Base-by-base conservation (phyloP, 2,797 vertebrate species). In the Fistularia tabacaria region DNA sequence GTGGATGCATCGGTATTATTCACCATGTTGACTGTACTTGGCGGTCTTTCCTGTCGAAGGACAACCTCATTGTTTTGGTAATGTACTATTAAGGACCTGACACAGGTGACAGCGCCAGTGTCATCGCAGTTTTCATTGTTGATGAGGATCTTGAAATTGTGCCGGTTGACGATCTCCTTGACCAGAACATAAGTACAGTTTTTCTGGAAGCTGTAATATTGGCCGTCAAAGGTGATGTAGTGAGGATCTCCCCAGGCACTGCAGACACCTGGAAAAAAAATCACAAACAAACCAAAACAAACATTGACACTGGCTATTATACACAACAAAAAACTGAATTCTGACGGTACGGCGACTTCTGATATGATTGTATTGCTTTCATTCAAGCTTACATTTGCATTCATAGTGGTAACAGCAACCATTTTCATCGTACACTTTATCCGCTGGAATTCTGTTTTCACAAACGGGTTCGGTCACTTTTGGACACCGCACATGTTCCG, bases 181-280 rank as follows among this genome's bases (percentile, higher is more conserved):
- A 97, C 85, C 57, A 98, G 89, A 38, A 94, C 81, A 0, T 97
- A 95, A 0, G 94, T 95, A 77, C 95, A 98, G 76, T 94, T 94
- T 46, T 93, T 90, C 87, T 96, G 93, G 77, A 91, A 94, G 74
- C 86, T 92, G 74, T 98, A 98, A 81, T 94, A 93, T 0, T 78
- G 60, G 14, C 94, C 95, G 64, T 98, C 96, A 77, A 98, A 98
- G 59, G 95, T 96, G 46, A 74, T 0, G 67, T 91, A 94, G 81
- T 98, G 95, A 0, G 92, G 92, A 79, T 95, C 93, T 59, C 94
- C 95, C 95, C 94, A 98, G 65, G 94, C 94, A 0, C 45, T 54
- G 66, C 96, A 98, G 68, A 88, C 63, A 80, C 96, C 96, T 98
- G 86, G 0, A 62, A 67, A 69, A 25, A 9, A 46, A 15, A 4